Percentiles rank a stretch among this genome's conserved stretches.
phyloP scores from a whole-genome alignment of 2,113 vertebrate species.

The Tylochromis polylepis region DNA sequence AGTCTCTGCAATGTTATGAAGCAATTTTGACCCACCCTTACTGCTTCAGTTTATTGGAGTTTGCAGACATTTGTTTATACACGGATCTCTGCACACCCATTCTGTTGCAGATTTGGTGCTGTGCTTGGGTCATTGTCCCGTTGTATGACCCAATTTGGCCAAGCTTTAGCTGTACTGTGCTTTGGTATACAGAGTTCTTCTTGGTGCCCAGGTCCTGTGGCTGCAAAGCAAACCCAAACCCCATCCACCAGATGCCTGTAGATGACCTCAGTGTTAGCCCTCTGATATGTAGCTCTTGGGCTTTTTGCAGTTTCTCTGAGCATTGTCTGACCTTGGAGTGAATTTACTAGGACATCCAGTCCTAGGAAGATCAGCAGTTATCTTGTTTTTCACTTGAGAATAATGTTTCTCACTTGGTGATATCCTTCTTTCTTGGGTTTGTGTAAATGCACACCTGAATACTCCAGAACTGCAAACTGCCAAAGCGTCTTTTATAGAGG shows the following conservation, averaged over 20 bases:
- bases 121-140: not conserved
- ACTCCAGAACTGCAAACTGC: not conserved
- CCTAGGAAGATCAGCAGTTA: not conserved
- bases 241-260: fast-evolving
- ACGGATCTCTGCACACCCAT: not conserved
- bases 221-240: not conserved
- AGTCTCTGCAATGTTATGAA: not conserved
- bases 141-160: not conserved
- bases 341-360: not conserved
- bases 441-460: not conserved
- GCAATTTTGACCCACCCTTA: not conserved
- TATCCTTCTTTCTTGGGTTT: not conserved
- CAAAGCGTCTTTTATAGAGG: not conserved
- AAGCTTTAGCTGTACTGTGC: not conserved
- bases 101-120: not conserved
- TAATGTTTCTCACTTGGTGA: not conserved
- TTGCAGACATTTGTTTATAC: not conserved
- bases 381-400: not conserved
- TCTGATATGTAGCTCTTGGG: too few species aligned
- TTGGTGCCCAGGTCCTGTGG: not conserved
- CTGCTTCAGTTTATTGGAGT: not conserved
- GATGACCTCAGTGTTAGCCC: not conserved
- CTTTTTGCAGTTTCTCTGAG: not conserved
- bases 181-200: not conserved
- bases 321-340: not conserved